These are phyloP conservation scores for Limosa lapponica DNA, from an alignment of 2,797 vertebrate genomes.

Conservation along the genomic window DNA sequence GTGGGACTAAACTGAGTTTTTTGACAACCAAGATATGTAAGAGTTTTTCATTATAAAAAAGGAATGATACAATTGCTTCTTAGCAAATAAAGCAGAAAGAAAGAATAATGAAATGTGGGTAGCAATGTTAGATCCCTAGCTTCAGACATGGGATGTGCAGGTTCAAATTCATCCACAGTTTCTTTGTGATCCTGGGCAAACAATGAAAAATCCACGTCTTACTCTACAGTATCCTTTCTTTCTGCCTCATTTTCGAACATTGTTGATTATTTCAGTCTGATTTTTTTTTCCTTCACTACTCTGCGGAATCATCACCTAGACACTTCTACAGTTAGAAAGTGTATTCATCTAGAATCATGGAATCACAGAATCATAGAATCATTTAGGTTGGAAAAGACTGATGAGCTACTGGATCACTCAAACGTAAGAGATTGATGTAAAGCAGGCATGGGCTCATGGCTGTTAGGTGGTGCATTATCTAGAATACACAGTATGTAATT, in stretches of 20 bases:
- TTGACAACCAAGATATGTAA: neutral
- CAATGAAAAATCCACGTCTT: neutral
- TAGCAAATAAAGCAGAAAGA: neutral
- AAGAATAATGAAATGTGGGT: neutral
- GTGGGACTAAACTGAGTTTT: neutral
- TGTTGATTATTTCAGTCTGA: neutral
- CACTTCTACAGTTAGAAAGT: neutral
- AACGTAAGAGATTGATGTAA: neutral
- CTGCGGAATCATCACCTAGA: neutral
- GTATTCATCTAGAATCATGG: neutral
- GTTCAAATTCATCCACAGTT: neutral
- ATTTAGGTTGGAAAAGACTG: neutral
- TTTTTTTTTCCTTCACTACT: neutral
- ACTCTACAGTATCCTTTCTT: neutral
- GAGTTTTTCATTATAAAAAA: neutral
- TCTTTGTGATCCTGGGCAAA: neutral
- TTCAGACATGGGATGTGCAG: neutral
- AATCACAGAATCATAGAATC: neutral
- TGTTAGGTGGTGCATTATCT: neutral
- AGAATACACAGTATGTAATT: neutral
- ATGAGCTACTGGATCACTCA: neutral
- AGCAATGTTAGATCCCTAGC: neutral
- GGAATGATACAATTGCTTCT: neutral
- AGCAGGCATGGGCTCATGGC: neutral
- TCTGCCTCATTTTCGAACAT: neutral